Percentiles rank a stretch among this genome's conserved stretches.
Evolutionary conservation across 2,888 invertebrate genomes (phyloP).

Genomic region (Thyatira batis): DNA sequence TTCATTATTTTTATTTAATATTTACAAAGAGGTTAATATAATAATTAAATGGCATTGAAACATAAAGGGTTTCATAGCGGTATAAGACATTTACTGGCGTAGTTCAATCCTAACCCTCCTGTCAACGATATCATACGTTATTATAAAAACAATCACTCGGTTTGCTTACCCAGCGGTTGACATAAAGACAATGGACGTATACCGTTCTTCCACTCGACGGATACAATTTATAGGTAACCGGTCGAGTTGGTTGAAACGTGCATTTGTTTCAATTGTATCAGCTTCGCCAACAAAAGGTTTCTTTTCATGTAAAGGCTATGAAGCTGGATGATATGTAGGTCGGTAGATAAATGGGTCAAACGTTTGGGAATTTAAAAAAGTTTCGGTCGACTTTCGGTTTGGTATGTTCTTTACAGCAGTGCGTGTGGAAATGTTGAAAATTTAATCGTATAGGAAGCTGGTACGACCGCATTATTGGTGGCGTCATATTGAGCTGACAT

Average conservation of each 20-base stretch:
- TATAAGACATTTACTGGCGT: too few relatives aligned
- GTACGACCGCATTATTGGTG: slow-evolving; percentile 59
- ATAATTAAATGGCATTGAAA: background rate
- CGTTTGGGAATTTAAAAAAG: slow-evolving; percentile 33
- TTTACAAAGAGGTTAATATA: too few relatives aligned
- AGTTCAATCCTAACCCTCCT: background rate
- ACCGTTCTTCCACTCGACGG: slow-evolving; percentile 23
- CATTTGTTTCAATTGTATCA: slow-evolving; percentile 52
- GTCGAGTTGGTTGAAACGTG: slow-evolving; percentile 35
- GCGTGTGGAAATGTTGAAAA: slow-evolving; percentile 65
- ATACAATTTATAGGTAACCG: slow-evolving; percentile 34
- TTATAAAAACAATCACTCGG: slow-evolving; percentile 3
- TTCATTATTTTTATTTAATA: too few relatives aligned
- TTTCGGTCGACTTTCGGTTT: slow-evolving; percentile 20
- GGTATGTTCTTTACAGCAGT: slow-evolving; percentile 38
- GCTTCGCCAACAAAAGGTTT: slow-evolving; percentile 46
- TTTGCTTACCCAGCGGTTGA: slow-evolving; percentile 25
- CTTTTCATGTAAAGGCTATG: slow-evolving; percentile 44
- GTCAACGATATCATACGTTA: background rate
- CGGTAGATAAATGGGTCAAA: slow-evolving; percentile 35
- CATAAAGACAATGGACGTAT: slow-evolving; percentile 21
- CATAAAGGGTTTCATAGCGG: too few relatives aligned
- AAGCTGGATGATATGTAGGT: slow-evolving; percentile 42
- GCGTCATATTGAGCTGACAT: slow-evolving; percentile 67
- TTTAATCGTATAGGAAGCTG: slow-evolving; percentile 57